Evolutionary conservation across 2,113 vertebrate genomes (phyloP).

Genomic region (Menidia beryllina): DNA sequence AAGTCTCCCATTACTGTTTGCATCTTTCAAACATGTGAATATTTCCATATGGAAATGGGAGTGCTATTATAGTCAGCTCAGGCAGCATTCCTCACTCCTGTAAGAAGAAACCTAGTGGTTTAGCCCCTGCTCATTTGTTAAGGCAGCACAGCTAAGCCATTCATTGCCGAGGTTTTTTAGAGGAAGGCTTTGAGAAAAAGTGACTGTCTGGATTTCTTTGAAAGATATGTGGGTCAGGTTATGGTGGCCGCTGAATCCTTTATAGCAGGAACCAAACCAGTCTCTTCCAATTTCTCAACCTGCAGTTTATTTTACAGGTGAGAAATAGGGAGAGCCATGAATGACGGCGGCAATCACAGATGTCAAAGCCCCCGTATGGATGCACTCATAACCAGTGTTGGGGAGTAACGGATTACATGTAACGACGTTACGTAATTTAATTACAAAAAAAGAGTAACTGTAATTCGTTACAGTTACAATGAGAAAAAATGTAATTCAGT

Average conservation of each 20-base stretch:
- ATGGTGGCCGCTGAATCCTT: neutral
- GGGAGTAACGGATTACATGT: too few relatives aligned
- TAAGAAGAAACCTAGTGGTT: conserved; percentile 37
- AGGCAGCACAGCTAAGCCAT: conserved; percentile 25
- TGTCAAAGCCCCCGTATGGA: neutral
- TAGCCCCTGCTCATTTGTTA: conserved; percentile 18
- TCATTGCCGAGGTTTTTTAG: conserved; percentile 14
- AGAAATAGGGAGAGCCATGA: conserved; percentile 10
- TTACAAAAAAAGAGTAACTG: too few relatives aligned
- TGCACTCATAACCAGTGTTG: too few relatives aligned
- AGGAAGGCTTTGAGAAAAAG: conserved; percentile 21
- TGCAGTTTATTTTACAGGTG: conserved; percentile 32
- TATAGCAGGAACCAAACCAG: conserved; percentile 6
- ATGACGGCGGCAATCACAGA: conserved; percentile 26
- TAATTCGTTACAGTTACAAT: too few relatives aligned
- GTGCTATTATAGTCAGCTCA: conserved; percentile 18
- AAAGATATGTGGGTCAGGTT: conserved; percentile 21
- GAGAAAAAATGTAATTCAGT: too few relatives aligned
- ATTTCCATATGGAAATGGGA: conserved; percentile 41
- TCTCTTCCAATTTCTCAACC: neutral
- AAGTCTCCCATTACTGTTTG: conserved; percentile 22
- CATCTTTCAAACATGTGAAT: conserved; percentile 40
- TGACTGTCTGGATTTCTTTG: conserved; percentile 30
- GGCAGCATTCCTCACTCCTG: conserved; percentile 15
- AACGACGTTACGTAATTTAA: too few relatives aligned